These are phyloP conservation scores for Temnopleurus reevesii DNA, from an alignment of 53 echinoderm and acorn worm genomes.

Conservation along the genomic window DNA sequence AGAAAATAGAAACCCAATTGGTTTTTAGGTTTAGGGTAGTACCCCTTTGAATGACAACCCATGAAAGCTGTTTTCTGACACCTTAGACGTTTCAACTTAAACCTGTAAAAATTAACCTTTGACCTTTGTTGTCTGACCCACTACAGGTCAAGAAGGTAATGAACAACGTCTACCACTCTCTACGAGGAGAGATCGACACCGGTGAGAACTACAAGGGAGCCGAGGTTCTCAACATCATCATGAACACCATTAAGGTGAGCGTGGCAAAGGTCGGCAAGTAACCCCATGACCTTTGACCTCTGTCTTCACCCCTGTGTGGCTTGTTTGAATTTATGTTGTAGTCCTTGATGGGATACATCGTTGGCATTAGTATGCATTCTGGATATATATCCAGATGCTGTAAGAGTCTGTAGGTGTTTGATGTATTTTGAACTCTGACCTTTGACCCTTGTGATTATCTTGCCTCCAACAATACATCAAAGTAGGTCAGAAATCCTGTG, in stretches of 20 bases:
- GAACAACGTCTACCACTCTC: constrained; percentile 97
- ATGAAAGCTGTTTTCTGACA: too few species aligned
- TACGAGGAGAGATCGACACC: constrained; percentile 90
- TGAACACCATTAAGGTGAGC: constrained; percentile 99
- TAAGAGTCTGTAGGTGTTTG: neutral
- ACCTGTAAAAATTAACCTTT: too few species aligned
- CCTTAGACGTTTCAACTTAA: too few species aligned
- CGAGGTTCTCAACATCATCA: constrained; percentile 89
- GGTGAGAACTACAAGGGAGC: constrained; percentile 83
- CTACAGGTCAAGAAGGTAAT: constrained; percentile 96
- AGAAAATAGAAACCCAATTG: too few species aligned
- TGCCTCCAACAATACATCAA: neutral
- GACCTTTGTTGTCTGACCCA: neutral
- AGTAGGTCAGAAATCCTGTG: neutral
- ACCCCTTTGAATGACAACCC: too few species aligned
- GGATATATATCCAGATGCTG: neutral
- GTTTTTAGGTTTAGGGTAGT: too few species aligned
- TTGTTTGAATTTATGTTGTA: neutral
- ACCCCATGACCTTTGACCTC: constrained; percentile 18
- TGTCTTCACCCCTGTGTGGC: neutral
- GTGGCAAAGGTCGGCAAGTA: constrained; percentile 81
- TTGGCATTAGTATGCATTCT: neutral
- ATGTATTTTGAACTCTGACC: neutral
- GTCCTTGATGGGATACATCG: neutral
- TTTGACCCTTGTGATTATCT: neutral